Evolutionary conservation across 1,140 invertebrate species (phyloP), one percentile per base, ranked within the genome.

Genomic region (Stegodyphus dumicola): DNA sequence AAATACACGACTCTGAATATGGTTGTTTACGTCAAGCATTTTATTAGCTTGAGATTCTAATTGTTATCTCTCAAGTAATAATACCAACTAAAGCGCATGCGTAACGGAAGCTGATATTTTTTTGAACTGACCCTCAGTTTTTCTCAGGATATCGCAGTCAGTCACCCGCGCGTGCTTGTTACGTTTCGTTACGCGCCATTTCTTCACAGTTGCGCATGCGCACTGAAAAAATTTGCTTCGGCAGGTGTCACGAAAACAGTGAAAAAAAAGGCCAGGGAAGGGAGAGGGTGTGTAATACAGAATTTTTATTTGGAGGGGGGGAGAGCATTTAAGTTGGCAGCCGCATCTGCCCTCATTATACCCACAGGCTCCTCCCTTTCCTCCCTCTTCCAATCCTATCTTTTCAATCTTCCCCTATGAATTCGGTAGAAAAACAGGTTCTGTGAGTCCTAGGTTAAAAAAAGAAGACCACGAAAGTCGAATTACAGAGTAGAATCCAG

Each of bases 341-440:
- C 64, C 49, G 53, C 77, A 79, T 67, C 77, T 79, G 77, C 51
- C 65, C 66, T 79, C 52, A 79, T 79, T 79, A 79, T 67, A 70
- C 17, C 33, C 7, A 18, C 65, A 48, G 52, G 52, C 66, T 60
- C 65, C 77, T 60, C 77, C 77, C 15, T 17, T 13, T 18, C 69
- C 77, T 77, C 75, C 75, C 75, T 15, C 13, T 60, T 77, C 11
- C 33, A 33, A 48, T 18, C 48, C 56, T 18, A 65, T 69, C 69
- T 69, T 49, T 69, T 33, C 33, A 33, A 33, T 33, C 33, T 33
- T 33, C 33, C 33, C 15, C 64, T 66, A 51, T 18, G 52, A 65
- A 56, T 65, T 66, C 48, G 10, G 56, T 66, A 13, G 56, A 18
- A 70, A 77, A 77, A 77, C 75, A 64, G 75, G 75, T 77, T 77